Evolutionary conservation across 1,140 invertebrate species (phyloP).

Genomic region (Drosophila suzukii): DNA sequence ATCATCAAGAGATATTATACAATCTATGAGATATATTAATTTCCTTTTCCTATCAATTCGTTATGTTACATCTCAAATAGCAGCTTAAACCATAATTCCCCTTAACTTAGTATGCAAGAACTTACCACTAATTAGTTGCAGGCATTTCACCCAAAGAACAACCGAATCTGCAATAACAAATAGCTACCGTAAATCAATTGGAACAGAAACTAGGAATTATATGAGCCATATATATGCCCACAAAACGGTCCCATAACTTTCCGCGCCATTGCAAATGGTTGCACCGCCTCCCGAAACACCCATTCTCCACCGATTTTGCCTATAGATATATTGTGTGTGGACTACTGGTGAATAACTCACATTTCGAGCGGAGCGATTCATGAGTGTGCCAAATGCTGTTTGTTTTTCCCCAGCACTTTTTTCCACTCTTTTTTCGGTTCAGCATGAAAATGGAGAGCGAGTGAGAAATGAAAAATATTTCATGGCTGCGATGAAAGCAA

Average conservation of each 20-base stretch:
- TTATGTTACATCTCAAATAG: background rate
- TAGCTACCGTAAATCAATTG: constrained; percentile 65
- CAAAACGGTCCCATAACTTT: constrained; percentile 70
- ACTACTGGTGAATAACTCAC: constrained; percentile 42
- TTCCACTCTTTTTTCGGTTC: constrained; percentile 1
- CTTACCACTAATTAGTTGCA: constrained; percentile 33
- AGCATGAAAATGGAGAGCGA: constrained; percentile 18
- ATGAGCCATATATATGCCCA: constrained; percentile 65
- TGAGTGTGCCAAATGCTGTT: constrained; percentile 60
- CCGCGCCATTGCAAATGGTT: constrained; percentile 46
- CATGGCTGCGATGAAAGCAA: constrained; percentile 70
- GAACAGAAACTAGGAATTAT: constrained; percentile 61
- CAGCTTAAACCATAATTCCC: background rate
- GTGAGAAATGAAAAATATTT: constrained; percentile 73
- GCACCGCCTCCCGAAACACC: constrained; percentile 6
- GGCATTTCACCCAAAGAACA: constrained; percentile 6
- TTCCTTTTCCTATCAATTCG: background rate
- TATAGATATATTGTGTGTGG: background rate
- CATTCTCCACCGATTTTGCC: background rate
- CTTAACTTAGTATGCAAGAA: background rate
- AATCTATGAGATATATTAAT: constrained; percentile 28
- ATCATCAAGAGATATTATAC: constrained; percentile 11
- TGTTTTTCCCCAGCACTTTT: constrained; percentile 24
- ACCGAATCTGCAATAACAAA: constrained; percentile 32
- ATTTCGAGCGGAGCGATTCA: constrained; percentile 51